Conservation (phyloP, 2,888 invertebrate genomes). For the Muschampia plurimacula region DNA sequence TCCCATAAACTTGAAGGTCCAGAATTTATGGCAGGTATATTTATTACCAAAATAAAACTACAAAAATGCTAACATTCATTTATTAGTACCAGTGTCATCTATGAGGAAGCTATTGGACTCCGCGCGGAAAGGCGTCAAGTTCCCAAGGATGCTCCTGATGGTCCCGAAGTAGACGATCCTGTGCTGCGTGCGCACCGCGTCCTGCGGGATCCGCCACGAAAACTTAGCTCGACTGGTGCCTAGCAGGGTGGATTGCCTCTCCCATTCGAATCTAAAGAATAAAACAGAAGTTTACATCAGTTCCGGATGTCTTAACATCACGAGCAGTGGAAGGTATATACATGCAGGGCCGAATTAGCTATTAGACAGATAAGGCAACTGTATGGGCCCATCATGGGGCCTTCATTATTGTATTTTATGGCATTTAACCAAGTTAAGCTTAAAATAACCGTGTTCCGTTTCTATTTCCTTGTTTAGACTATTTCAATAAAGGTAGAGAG, state of each 20-base stretch:
- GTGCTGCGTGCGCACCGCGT: constrained; percentile 88
- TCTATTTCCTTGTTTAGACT: no score
- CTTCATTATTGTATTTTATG: no score
- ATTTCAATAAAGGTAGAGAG: no score
- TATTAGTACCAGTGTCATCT: neutral
- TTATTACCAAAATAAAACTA: neutral
- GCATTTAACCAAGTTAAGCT: no score
- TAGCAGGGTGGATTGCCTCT: constrained; percentile 87
- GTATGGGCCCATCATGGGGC: no score
- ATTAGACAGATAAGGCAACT: no score
- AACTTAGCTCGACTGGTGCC: constrained; percentile 92
- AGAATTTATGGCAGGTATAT: neutral
- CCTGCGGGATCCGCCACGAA: constrained; percentile 90
- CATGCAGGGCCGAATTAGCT: no score
- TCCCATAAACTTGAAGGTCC: neutral
- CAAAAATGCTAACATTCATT: neutral
- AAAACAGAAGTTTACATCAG: neutral
- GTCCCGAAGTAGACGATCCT: constrained; percentile 92
- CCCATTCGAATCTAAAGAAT: constrained; percentile 91
- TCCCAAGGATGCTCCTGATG: constrained; percentile 88
- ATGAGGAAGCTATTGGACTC: constrained; percentile 63
- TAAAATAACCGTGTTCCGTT: no score
- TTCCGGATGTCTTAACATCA: no score
- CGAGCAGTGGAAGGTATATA: no score
- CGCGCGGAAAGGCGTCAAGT: constrained; percentile 87